Percentiles rank a stretch among this genome's conserved stretches.
phyloP scores from a whole-genome alignment of 2,797 vertebrate genomes.

The Pangasius krempfi region DNA sequence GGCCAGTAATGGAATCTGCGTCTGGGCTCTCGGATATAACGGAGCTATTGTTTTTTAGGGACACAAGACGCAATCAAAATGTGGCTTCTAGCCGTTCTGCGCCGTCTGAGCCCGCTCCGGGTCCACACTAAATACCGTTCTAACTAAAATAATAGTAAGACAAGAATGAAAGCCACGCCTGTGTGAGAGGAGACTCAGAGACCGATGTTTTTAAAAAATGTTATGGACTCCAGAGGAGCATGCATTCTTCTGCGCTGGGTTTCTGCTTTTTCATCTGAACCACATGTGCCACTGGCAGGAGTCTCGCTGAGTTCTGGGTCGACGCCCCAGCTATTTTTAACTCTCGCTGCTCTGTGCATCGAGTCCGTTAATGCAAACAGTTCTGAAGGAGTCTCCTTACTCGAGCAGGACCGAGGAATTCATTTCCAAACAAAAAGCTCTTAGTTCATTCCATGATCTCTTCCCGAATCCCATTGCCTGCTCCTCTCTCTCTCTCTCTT shows the following conservation, averaged over 20 bases:
- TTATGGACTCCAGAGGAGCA: slow-evolving; percentile 44
- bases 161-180: neutral
- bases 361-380: slow-evolving; percentile 58
- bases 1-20: slow-evolving; percentile 47
- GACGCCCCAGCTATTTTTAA: slow-evolving; percentile 55
- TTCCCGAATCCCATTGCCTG: slow-evolving; percentile 80
- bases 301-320: slow-evolving; percentile 32
- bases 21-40: slow-evolving; percentile 29
- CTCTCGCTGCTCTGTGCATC: slow-evolving; percentile 35
- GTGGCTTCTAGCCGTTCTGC: neutral
- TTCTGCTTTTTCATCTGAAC: slow-evolving; percentile 56
- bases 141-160: neutral
- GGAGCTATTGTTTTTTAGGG: slow-evolving; percentile 34
- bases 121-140: neutral
- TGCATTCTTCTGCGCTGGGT: slow-evolving; percentile 50
- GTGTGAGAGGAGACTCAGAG: neutral
- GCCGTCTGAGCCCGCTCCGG: neutral
- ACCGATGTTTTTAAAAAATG: slow-evolving; percentile 14
- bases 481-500: slow-evolving; percentile 62
- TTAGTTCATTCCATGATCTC: slow-evolving; percentile 77
- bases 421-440: slow-evolving; percentile 77
- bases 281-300: slow-evolving; percentile 58
- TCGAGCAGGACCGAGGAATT: slow-evolving; percentile 71
- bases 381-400: slow-evolving; percentile 64
- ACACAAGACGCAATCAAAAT: neutral